Evolutionary conservation across 2,888 invertebrate genomes (phyloP).

Genomic region (Alitta virens): DNA sequence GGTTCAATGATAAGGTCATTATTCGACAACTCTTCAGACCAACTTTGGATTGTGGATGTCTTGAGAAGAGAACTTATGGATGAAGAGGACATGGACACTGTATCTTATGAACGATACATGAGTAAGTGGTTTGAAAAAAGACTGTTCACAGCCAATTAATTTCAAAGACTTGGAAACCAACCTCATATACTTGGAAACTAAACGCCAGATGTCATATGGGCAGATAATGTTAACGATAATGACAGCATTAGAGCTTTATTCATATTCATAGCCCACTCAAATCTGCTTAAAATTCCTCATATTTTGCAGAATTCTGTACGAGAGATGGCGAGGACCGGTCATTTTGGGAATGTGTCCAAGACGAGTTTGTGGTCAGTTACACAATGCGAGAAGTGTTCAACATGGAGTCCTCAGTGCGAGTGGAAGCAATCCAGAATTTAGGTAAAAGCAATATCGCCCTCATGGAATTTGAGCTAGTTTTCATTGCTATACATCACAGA

Average conservation of each 20-base stretch:
- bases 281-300: too few relatives aligned
- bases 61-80: slow-evolving; percentile 38
- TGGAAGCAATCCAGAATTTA: slow-evolving; percentile 47
- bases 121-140: too few relatives aligned
- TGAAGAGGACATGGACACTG: slow-evolving; percentile 28
- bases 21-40: slow-evolving; percentile 20
- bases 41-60: slow-evolving; percentile 35
- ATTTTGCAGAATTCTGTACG: slow-evolving; percentile 36
- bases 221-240: too few relatives aligned
- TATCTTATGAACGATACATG: slow-evolving; percentile 26
- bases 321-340: slow-evolving; percentile 31
- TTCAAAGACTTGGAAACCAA: too few relatives aligned
- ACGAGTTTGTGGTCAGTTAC: slow-evolving; percentile 39
- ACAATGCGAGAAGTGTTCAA: slow-evolving; percentile 46
- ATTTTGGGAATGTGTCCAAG: slow-evolving; percentile 38
- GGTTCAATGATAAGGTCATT: too few relatives aligned
- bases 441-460: slow-evolving; percentile 32
- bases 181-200: too few relatives aligned
- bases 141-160: too few relatives aligned
- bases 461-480: too few relatives aligned
- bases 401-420: slow-evolving; percentile 44
- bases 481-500: too few relatives aligned
- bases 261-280: too few relatives aligned
- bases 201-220: too few relatives aligned
- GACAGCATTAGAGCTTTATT: too few relatives aligned